A percentile compares a stretch with the other conserved stretches of the same genome.
phyloP scores from a whole-genome alignment of 2,888 invertebrate genomes.

The Ennomos erosarius region DNA sequence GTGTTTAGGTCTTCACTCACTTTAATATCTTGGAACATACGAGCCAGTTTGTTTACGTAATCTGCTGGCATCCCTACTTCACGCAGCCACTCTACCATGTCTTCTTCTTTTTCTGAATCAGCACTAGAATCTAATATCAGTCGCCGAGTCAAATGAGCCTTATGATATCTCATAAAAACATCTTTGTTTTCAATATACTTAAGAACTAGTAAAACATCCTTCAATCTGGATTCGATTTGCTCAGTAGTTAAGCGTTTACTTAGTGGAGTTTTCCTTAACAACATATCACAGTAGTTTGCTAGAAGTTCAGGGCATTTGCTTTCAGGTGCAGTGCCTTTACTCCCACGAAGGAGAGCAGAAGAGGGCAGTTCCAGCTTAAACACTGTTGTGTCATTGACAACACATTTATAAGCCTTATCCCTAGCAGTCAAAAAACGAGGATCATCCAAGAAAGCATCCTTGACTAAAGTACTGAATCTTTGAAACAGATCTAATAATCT shows the following conservation, averaged over 20 bases:
- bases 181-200: conserved; percentile 99
- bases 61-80: conserved; percentile 99
- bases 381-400: conserved; percentile 99
- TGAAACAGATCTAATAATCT: conserved; percentile 96
- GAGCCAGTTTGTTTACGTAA: conserved; percentile 98
- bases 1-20: conserved; percentile 98
- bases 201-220: conserved; percentile 97
- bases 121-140: conserved; percentile 99
- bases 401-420: conserved; percentile 98
- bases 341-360: conserved; percentile 86
- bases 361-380: conserved; percentile 89
- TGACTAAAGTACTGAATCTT: conserved; percentile 95
- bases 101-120: conserved; percentile 99
- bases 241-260: conserved; percentile 98
- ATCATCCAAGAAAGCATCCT: conserved; percentile 98
- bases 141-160: conserved; percentile 97
- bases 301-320: conserved; percentile 99
- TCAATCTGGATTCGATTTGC: conserved; percentile 97
- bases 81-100: conserved; percentile 98
- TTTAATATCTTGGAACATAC: conserved; percentile 99
- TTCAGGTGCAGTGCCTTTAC: conserved; percentile 92
- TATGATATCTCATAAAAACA: conserved; percentile 99
- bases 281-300: conserved; percentile 99
- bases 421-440: conserved; percentile 98
- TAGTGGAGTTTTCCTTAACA: conserved; percentile 97